Base-by-base conservation (phyloP, 2,888 invertebrate genomes). In the Aspidapion aeneum region DNA sequence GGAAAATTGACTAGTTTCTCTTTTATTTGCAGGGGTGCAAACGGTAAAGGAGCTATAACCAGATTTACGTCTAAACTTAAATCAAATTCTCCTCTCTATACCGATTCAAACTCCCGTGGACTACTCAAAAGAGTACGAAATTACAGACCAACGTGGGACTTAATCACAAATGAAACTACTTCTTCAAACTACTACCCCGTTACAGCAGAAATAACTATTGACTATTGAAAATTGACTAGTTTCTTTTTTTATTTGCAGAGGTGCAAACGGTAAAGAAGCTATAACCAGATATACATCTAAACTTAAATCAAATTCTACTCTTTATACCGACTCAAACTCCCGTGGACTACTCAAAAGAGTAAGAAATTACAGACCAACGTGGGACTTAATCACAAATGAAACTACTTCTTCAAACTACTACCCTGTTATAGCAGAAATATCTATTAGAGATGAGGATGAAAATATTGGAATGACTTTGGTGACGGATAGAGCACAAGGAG, bases 1-100 rank as follows among this genome's bases (percentile, higher is more conserved):
- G n/a, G n/a, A n/a, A n/a, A n/a, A n/a, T n/a, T n/a, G n/a, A n/a
- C n/a, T n/a, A n/a, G n/a, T n/a, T n/a, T n/a, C n/a, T n/a, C n/a
- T n/a, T n/a, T n/a, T n/a, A n/a, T n/a, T n/a, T n/a, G n/a, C n/a
- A 84, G 83, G 0, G 88, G 88, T 68, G 75, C 79, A 17, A 72
- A 85, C 1, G 96, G 96, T 0, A 95, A 93, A 77, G 98, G 98
- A 78, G 83, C 94, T 0, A 83, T 98, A 0, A 85, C 90, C 0
- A 85, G 86, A 60, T 96, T 91, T 72, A 81, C 82, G 2, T 88
- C 90, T 0, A 78, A 84, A 19, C 76, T 94, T 0, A 73, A 83
- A 0, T 87, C 88, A 0, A 81, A 86, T 0, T 85, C 86, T 0
- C 82, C 81, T 0, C 92, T 91, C 78, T 90, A 84, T 78, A 93